Evolutionary conservation across 2,888 invertebrate genomes (phyloP), one percentile per base, ranked within the genome.

Genomic region (Leucozona laternaria): DNA sequence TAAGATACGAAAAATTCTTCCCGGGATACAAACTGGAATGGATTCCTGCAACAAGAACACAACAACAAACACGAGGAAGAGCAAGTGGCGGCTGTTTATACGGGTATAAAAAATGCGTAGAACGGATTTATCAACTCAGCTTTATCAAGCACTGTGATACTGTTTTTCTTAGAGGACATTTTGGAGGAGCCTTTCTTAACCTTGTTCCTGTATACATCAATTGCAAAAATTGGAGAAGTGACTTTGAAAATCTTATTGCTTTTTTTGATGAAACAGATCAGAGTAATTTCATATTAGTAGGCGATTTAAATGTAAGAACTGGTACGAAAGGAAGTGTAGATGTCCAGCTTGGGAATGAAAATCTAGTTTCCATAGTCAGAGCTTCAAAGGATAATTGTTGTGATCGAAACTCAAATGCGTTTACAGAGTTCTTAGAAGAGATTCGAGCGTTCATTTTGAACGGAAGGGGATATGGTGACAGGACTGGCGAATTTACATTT

Each of bases 1-100:
- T 34, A 25, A 57, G 43, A n/a, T 72, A 45, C 43, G 31, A 72
- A 45, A 72, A 72, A 58, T 72, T 40, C 13, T 72, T 72, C 2
- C 13, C 13, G 3, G 57, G 31, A 10, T 57, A 31, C 22, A 48
- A 40, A 53, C 37, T 71, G 15, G 28, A 45, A 28, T 43, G 40
- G 58, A 55, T 58, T 31, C 45, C 45, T n/a, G 57, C 71, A 11
- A 28, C 8, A 37, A 57, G 43, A 71, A 31, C 50, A 50, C 50
- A 50, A 50, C 50, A 37, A 2, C 25, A 25, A 43, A 57, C 5
- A 43, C 43, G 43, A 48, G 48, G 48, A 7, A 20, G 48, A 48
- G 48, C 48, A 48, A 48, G 17, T 48, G 48, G 48, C 48, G 17
- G 88, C 53, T 53, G 53, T 11, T 22, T 53, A 25, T 53, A 53